A percentile compares a stretch with the other conserved stretches of the same genome.
Conservation (phyloP, 2,113 vertebrate genomes). For the Anhinga rufa region DNA sequence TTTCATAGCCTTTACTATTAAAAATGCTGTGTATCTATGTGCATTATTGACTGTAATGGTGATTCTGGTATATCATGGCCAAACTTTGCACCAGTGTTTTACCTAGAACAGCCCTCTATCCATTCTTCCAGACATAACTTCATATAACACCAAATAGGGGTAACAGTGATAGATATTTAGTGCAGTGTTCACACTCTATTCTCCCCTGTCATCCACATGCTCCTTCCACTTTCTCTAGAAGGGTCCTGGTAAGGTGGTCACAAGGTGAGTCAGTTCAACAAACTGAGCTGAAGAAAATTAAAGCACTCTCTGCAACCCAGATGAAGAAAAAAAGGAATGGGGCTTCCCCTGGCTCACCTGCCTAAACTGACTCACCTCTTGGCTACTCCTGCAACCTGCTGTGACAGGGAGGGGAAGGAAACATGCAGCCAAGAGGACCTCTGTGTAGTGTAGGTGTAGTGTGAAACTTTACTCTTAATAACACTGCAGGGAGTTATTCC, state of each 20-base stretch:
- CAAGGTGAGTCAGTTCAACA: not conserved
- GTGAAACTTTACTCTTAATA: not conserved
- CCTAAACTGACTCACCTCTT: not conserved
- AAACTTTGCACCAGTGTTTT: not conserved
- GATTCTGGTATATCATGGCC: too few relatives aligned
- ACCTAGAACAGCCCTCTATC: not conserved
- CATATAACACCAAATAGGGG: not conserved
- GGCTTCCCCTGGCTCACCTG: not conserved
- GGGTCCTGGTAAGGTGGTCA: not conserved
- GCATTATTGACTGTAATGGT: not conserved
- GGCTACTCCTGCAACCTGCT: not conserved
- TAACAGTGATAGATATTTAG: not conserved
- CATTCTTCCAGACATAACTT: not conserved
- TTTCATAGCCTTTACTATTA: not conserved
- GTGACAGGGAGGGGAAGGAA: not conserved
- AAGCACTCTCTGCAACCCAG: not conserved
- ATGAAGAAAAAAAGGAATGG: not conserved
- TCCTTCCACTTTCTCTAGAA: not conserved
- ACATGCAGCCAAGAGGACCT: not conserved
- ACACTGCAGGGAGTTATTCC: not conserved
- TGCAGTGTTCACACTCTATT: rapidly evolving
- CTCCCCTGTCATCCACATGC: not conserved
- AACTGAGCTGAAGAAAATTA: not conserved
- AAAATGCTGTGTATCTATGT: not conserved
- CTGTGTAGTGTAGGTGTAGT: not conserved